A percentile compares a stretch with the other conserved stretches of the same genome.
Evolutionary conservation across 2,113 vertebrate species (phyloP).

Genomic region (Centropus bengalensis): DNA sequence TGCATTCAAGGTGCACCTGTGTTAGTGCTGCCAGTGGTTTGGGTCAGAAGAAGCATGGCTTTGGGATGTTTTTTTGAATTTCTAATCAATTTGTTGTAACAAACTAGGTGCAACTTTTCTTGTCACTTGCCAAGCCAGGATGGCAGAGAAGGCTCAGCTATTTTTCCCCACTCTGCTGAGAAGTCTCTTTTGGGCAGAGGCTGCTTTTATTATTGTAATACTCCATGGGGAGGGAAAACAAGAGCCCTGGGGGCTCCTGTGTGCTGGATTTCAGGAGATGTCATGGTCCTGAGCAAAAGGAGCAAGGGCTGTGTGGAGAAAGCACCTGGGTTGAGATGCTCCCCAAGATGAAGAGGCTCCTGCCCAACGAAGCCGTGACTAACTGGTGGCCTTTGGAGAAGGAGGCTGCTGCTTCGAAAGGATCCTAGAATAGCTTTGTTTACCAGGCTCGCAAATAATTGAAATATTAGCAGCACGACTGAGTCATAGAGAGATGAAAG

Average conservation of each 20-base stretch:
- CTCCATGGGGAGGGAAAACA: background rate
- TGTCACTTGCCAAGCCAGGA: background rate
- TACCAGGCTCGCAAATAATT: background rate
- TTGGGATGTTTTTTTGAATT: background rate
- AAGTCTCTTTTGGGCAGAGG: background rate
- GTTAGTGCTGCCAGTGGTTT: background rate
- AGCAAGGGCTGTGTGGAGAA: background rate
- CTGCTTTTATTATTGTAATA: background rate
- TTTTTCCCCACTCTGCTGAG: background rate
- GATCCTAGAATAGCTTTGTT: slow-evolving; percentile 18
- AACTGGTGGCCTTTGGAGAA: background rate
- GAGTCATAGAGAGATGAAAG: background rate
- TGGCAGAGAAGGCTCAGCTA: background rate
- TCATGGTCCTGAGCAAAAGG: background rate
- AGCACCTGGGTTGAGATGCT: background rate
- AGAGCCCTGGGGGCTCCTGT: background rate
- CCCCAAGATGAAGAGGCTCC: background rate
- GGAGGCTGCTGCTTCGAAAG: background rate
- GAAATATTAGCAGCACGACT: background rate
- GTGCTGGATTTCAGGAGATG: background rate
- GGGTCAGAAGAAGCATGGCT: background rate
- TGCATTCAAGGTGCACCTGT: too few species aligned
- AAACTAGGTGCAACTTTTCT: background rate
- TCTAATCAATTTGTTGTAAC: background rate
- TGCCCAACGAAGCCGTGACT: slow-evolving; percentile 2